phyloP scores from a whole-genome alignment of 2,113 vertebrate species.

The Anarhynchus alexandrinus region DNA sequence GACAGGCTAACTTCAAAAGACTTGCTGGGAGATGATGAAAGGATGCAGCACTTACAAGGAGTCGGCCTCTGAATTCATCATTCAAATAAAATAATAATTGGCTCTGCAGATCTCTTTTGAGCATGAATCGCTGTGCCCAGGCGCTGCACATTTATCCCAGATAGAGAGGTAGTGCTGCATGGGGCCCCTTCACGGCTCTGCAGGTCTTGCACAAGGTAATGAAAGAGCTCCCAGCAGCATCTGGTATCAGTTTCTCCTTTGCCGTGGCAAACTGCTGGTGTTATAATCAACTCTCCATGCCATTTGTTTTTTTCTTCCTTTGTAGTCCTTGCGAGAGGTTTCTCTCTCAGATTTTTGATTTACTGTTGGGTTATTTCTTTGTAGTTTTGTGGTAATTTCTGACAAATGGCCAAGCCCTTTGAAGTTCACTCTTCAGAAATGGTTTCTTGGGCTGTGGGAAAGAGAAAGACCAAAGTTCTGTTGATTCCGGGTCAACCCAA shows the following conservation, averaged over 20 bases:
- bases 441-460: not conserved
- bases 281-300: conserved; percentile 49
- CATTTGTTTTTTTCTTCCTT: conserved; percentile 40
- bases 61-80: not conserved
- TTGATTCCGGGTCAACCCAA: not conserved
- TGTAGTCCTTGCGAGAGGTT: conserved; percentile 37
- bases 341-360: conserved; percentile 50
- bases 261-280: conserved; percentile 49
- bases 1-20: conserved; percentile 7
- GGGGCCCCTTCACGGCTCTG: conserved; percentile 20
- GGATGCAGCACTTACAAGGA: conserved; percentile 8
- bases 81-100: conserved; percentile 41
- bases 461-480: not conserved
- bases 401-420: conserved; percentile 1
- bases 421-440: not conserved
- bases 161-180: not conserved
- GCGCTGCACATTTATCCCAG: not conserved
- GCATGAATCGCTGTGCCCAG: not conserved
- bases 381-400: conserved; percentile 29
- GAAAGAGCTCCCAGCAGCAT: conserved; percentile 56
- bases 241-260: conserved; percentile 60
- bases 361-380: conserved; percentile 41
- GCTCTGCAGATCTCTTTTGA: not conserved
- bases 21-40: conserved; percentile 30
- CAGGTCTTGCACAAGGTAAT: conserved; percentile 49